Evolutionary conservation across 2,888 invertebrate genomes (phyloP).

Genomic region (Julus scandinavius): DNA sequence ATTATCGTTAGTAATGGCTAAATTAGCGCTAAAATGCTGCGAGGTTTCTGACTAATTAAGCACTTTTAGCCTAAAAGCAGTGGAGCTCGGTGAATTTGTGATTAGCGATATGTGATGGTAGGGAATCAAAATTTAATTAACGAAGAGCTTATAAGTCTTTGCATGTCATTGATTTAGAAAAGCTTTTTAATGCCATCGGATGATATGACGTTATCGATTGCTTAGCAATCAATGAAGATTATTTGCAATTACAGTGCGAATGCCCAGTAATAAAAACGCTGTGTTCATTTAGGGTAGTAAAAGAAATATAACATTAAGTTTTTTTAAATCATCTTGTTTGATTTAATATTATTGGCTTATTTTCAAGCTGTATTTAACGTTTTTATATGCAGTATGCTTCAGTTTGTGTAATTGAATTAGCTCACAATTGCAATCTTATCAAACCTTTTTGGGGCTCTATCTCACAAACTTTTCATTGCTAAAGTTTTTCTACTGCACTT

Average conservation of each 20-base stretch:
- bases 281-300: neutral
- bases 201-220: constrained; percentile 35
- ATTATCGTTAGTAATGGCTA: neutral
- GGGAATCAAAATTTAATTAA: constrained; percentile 43
- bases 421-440: too few relatives aligned
- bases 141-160: neutral
- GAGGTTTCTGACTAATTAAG: constrained; percentile 42
- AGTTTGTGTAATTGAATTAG: too few relatives aligned
- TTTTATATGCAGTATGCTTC: too few relatives aligned
- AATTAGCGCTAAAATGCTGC: constrained; percentile 42
- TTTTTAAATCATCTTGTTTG: too few relatives aligned
- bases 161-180: constrained; percentile 18
- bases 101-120: constrained; percentile 21
- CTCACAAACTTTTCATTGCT: neutral
- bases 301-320: too few relatives aligned
- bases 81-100: neutral
- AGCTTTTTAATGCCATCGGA: constrained; percentile 22
- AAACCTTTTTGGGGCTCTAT: too few relatives aligned
- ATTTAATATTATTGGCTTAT: too few relatives aligned
- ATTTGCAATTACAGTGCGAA: neutral
- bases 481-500: neutral
- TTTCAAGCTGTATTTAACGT: too few relatives aligned
- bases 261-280: neutral
- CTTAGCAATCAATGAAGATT: neutral
- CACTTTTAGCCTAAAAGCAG: neutral